Conservation (phyloP, 2,888 invertebrate species). For the Norana najaformis region DNA sequence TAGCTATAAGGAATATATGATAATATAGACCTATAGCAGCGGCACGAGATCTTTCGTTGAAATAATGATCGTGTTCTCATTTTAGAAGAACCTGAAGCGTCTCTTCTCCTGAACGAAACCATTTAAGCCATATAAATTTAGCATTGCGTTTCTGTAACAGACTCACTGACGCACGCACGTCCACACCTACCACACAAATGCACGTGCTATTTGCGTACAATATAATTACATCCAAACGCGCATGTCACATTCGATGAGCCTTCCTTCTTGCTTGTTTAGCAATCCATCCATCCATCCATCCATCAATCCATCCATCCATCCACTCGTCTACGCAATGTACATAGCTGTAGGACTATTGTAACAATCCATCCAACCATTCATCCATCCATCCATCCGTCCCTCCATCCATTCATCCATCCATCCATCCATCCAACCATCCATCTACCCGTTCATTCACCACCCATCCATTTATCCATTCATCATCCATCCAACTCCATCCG, state of each 20-base stretch:
- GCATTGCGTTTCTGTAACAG: background rate
- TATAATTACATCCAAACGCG: too few relatives aligned
- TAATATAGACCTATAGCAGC: background rate
- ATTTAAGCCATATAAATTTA: too few relatives aligned
- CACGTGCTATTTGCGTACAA: background rate
- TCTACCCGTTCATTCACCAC: too few relatives aligned
- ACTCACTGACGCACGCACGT: too few relatives aligned
- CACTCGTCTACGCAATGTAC: background rate
- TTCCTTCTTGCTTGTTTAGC: background rate
- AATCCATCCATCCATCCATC: background rate
- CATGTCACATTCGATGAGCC: too few relatives aligned
- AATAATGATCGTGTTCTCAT: background rate
- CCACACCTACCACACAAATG: background rate
- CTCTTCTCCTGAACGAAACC: background rate
- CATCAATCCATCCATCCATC: background rate
- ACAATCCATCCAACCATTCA: too few relatives aligned
- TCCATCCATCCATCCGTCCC: too few relatives aligned
- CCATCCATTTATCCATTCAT: too few relatives aligned
- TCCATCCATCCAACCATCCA: too few relatives aligned
- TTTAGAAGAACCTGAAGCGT: background rate
- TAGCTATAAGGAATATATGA: background rate
- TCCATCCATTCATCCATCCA: too few relatives aligned
- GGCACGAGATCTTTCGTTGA: background rate
- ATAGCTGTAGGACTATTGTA: too few relatives aligned
- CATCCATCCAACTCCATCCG: too few relatives aligned